Base-by-base conservation (phyloP, 1,140 invertebrate species). In the Wasmannia auropunctata region DNA sequence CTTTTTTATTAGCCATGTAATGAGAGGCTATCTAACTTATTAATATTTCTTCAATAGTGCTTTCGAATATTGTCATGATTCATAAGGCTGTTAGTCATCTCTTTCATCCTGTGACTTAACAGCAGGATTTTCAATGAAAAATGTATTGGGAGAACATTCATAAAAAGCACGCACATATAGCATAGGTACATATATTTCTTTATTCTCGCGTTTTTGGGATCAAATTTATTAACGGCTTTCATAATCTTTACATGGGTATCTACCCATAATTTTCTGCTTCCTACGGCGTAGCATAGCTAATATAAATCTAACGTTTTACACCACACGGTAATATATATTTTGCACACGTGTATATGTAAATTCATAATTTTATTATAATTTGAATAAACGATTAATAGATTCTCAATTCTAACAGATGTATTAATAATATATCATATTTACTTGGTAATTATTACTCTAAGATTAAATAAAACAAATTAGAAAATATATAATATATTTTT, bases 121-220 rank as follows among this genome's bases (percentile, higher is more conserved):
- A 70, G 67, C 16, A 28, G 67, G 67, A 22, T 70, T 70, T 70
- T 46, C 67, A 16, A 14, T 70, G 67, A 70, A 70, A 70, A 70
- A 70, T 70, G 67, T 70, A 70, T 70, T 46, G 67, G 65, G 34
- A 49, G 49, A 70, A 37, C 25, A 28, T 49, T 49, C 25, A 49
- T 70, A 49, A 49, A 70, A 70, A 70, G 40, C 34, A 22, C 4
- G 62, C 34, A n/a, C n/a, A 25, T 37, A n/a, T 22, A 63, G 60
- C 60, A 67, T 10, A 46, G 65, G 37, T 22, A 37, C 4, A 28
- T 67, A 67, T 49, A 70, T 70, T 46, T 46, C 67, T 70, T 31
- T 70, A 70, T 19, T 46, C 40, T 16, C 22, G 7, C 40, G 40
- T 46, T 70, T 69, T 43, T 49, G 67, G 3, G 14, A 2, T 70